Evolutionary conservation across 2,797 vertebrate genomes (phyloP).

Genomic region (Telmatherina bonti): DNA sequence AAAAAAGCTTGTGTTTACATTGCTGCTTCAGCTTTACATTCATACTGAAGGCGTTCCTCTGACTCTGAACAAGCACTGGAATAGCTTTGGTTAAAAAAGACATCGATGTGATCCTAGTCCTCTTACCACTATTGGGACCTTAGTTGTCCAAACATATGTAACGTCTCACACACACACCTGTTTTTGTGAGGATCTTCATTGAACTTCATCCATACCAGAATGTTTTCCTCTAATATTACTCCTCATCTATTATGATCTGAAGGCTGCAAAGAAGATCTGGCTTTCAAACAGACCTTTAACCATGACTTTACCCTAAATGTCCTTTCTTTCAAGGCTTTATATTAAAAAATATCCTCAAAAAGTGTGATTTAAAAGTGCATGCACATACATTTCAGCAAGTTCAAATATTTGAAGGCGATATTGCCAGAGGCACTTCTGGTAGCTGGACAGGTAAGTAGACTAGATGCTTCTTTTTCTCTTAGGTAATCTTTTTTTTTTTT

Average conservation of each 20-base stretch:
- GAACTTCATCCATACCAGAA: background rate
- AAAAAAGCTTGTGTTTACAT: too few relatives aligned
- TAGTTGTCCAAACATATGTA: background rate
- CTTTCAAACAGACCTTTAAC: background rate
- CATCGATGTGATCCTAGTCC: background rate
- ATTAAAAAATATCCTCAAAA: background rate
- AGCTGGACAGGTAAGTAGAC: conserved; percentile 25
- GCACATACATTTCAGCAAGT: conserved; percentile 9
- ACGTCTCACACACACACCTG: too few relatives aligned
- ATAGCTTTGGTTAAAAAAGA: too few relatives aligned
- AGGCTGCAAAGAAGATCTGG: background rate
- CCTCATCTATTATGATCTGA: background rate
- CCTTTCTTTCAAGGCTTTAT: background rate
- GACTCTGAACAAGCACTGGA: too few relatives aligned
- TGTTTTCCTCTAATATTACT: background rate
- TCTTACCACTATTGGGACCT: background rate
- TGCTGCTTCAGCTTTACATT: too few relatives aligned
- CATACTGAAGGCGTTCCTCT: too few relatives aligned
- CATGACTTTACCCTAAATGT: background rate
- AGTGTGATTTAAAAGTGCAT: background rate
- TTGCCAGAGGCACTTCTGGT: conserved; percentile 27
- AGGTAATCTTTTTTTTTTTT: conserved; percentile 14
- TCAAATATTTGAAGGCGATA: conserved; percentile 57
- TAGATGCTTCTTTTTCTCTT: conserved; percentile 25
- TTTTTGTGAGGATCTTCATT: too few relatives aligned